These are phyloP conservation scores for Colossoma macropomum DNA, from an alignment of 2,113 vertebrate species.

Conservation along the genomic window DNA sequence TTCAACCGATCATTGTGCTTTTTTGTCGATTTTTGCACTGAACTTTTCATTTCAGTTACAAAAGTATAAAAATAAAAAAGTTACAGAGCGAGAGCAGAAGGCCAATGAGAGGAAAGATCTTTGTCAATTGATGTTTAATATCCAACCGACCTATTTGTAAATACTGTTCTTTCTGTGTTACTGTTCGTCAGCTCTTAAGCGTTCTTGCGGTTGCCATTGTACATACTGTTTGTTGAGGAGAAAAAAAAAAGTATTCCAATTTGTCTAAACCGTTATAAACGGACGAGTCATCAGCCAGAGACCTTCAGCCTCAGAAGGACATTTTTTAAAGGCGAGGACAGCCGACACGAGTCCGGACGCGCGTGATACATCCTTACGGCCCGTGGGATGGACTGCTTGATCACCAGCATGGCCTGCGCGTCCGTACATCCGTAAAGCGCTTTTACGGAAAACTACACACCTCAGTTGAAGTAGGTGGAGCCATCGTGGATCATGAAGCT, in stretches of 20 bases:
- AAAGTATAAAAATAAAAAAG: slow-evolving; percentile 83
- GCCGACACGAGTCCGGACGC: background rate
- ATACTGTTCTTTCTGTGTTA: slow-evolving; percentile 98
- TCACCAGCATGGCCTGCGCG: slow-evolving; percentile 69
- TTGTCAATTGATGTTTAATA: slow-evolving; percentile 86
- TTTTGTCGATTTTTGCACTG: slow-evolving; percentile 88
- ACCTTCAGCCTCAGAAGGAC: background rate
- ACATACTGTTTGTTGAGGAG: slow-evolving; percentile 72
- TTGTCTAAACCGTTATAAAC: slow-evolving; percentile 23
- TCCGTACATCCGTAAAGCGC: slow-evolving; percentile 24
- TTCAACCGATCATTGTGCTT: slow-evolving; percentile 61
- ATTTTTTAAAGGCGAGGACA: background rate
- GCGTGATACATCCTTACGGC: slow-evolving; percentile 11
- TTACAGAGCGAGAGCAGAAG: slow-evolving; percentile 15
- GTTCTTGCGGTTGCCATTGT: slow-evolving; percentile 88
- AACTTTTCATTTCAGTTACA: slow-evolving; percentile 84
- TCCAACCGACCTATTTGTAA: slow-evolving; percentile 87
- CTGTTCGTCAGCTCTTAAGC: slow-evolving; percentile 86
- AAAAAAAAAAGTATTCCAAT: background rate
- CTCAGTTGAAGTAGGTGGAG: slow-evolving; percentile 55
- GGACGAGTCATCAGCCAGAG: slow-evolving; percentile 7
- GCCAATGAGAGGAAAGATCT: slow-evolving; percentile 66
- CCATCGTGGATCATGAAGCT: slow-evolving; percentile 57
- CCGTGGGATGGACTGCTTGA: slow-evolving; percentile 54
- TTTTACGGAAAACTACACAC: slow-evolving; percentile 20